Evolutionary conservation across 2,113 vertebrate species (phyloP), one percentile per base, ranked within the genome.

Genomic region (Pterocles orientalis): DNA sequence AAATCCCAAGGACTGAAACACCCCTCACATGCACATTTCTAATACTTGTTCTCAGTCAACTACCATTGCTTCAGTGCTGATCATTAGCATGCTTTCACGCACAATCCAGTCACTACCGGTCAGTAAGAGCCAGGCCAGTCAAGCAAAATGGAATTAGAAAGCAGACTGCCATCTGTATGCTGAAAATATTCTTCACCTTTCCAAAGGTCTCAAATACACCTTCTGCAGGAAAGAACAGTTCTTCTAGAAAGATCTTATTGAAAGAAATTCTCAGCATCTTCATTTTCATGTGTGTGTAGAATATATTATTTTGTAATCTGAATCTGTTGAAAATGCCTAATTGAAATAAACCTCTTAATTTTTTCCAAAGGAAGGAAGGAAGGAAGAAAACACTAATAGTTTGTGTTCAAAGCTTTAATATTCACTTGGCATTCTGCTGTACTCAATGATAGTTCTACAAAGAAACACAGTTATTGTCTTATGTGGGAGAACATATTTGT

Each of bases 401-500:
- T 51, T 93, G 87, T 76, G 86, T 77, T 95, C 79, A 91, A 53
- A 82, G 78, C 92, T 97, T 95, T 97, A 96, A 97, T 96, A 96
- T 54, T 81, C 53, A 83, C 90, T 97, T 97, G 96, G 96, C 97
- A 95, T 95, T 94, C 95, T 93, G 54, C 64, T 94, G 81, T 70
- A 86, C 51, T 95, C 96, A 97, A 95, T 88, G 91, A 93, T 88
- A 94, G 82, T 57, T 94, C 96, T 95, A 72, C 95, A 98, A 96
- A 86, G 93, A 93, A 91, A 93, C 26, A 43, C 41, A 93, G 94
- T 71, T 88, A 94, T 93, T 88, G 85, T 97, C 97, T 97, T 75
- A 88, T 96, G 97, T 94, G 95, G 92, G 88, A 88, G 97, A 83
- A 76, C 92, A 72, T 96, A 96, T 82, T 95, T 98, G 97, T 92